These are phyloP conservation scores for Channa argus DNA, from an alignment of 2,113 vertebrate species.

Conservation along the genomic window DNA sequence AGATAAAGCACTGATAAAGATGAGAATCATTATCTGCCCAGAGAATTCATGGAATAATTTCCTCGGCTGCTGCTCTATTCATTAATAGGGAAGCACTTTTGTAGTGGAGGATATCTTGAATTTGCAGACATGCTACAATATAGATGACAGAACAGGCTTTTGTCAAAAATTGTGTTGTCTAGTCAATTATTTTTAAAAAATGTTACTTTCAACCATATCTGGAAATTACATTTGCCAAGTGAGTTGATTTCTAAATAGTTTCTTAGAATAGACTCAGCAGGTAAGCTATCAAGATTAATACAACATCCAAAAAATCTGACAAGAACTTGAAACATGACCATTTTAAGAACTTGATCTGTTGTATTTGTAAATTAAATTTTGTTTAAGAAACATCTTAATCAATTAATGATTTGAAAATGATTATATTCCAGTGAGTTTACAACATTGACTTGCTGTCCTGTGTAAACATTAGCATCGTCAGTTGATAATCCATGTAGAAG, in stretches of 20 bases:
- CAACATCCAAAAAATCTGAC: constrained; percentile 18
- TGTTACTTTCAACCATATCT: constrained; percentile 29
- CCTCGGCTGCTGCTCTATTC: constrained; percentile 75
- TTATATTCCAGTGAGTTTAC: not conserved
- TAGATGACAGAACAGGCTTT: constrained; percentile 57
- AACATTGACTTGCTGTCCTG: too few species aligned
- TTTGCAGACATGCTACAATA: constrained; percentile 72
- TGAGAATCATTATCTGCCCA: constrained; percentile 83
- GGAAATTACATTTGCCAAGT: constrained; percentile 51
- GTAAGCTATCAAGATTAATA: constrained; percentile 6
- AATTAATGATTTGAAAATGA: constrained; percentile 19
- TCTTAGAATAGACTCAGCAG: constrained; percentile 47
- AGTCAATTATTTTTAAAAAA: constrained; percentile 52
- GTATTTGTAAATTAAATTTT: constrained; percentile 30
- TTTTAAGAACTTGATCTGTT: constrained; percentile 3
- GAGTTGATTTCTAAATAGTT: constrained; percentile 51
- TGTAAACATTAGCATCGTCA: too few species aligned
- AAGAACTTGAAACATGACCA: constrained; percentile 36
- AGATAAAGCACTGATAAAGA: constrained; percentile 86
- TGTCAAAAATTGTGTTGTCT: constrained; percentile 53
- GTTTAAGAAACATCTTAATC: constrained; percentile 10
- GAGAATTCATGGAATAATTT: constrained; percentile 81
- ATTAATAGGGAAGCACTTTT: constrained; percentile 76
- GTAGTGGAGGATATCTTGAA: constrained; percentile 74
- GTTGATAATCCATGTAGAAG: too few species aligned